These are phyloP conservation scores for Lycocerus yunnanus DNA, from an alignment of 2,888 invertebrate species.

Conservation along the genomic window DNA sequence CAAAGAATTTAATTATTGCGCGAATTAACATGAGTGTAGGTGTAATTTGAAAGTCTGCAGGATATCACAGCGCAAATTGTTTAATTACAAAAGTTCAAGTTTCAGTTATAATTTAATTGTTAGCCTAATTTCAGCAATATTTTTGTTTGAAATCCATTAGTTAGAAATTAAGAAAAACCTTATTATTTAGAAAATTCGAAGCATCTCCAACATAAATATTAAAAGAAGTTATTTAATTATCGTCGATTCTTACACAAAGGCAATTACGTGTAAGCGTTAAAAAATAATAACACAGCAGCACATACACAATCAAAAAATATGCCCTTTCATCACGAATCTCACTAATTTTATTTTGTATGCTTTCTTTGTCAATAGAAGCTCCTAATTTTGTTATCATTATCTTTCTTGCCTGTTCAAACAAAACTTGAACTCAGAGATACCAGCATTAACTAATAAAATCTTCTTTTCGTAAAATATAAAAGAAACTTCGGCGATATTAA, in stretches of 20 bases:
- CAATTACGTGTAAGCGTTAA: neutral
- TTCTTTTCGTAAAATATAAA: neutral
- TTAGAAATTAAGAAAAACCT: neutral
- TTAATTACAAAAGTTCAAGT: neutral
- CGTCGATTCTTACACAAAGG: neutral
- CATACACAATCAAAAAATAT: neutral
- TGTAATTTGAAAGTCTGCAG: neutral
- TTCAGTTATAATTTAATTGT: neutral
- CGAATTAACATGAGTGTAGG: neutral
- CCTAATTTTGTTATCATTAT: conserved; percentile 13
- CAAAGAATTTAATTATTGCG: neutral
- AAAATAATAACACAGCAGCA: neutral
- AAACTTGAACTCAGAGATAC: neutral
- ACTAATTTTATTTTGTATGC: conserved; percentile 16
- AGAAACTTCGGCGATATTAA: neutral
- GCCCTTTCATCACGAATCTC: neutral
- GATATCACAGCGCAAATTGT: neutral
- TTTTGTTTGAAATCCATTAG: neutral
- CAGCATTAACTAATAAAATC: neutral
- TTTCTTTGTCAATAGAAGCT: conserved; percentile 5
- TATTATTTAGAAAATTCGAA: neutral
- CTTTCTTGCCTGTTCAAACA: conserved; percentile 4
- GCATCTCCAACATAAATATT: neutral
- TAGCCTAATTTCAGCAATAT: neutral
- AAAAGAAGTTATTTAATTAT: neutral